Evolutionary conservation across 2,113 vertebrate species (phyloP), one percentile per base, ranked within the genome.

Genomic region (Leptodactylus fuscus): DNA sequence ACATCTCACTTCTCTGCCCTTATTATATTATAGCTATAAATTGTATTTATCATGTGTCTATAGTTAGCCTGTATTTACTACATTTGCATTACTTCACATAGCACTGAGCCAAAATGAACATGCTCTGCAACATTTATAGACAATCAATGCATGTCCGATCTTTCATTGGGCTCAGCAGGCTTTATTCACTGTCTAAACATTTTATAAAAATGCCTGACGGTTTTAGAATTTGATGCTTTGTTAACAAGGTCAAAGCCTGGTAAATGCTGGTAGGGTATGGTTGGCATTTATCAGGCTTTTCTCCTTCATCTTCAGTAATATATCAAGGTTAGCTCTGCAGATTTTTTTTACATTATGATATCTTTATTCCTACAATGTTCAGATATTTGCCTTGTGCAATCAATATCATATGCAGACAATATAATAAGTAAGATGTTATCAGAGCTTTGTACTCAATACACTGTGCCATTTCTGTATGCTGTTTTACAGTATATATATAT

Each of bases 131-230:
- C 65, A 69, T 22, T 65, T 36, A 38, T 69, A 69, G 34, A 34
- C 34, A 20, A 69, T 69, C 65, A 69, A 38, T 69, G 65, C 65
- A 36, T 69, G 65, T 69, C 18, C 9, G 38, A 69, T 69, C 65
- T 69, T 69, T 69, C 65, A 69, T 69, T 10, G 65, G 65, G 65
- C 65, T 69, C 65, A 69, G 32, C 32, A 38, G 65, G 65, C 65
- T 36, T 38, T 69, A 22, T 22, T 69, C 65, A 69, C 32, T 69
- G 18, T 38, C 65, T 38, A 69, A 69, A 69, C 32, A 69, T 38
- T 20, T 69, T 5, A 38, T 38, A 69, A 69, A 69, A 32, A 38
- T 22, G 65, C 32, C 65, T 38, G 34, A 38, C 65, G 18, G 32
- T 34, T 38, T 69, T 69, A 36, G 32, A 69, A 69, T 69, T 69